Evolutionary conservation across 2,797 vertebrate species (phyloP).

Genomic region (Hyperoplus lanceolatus): DNA sequence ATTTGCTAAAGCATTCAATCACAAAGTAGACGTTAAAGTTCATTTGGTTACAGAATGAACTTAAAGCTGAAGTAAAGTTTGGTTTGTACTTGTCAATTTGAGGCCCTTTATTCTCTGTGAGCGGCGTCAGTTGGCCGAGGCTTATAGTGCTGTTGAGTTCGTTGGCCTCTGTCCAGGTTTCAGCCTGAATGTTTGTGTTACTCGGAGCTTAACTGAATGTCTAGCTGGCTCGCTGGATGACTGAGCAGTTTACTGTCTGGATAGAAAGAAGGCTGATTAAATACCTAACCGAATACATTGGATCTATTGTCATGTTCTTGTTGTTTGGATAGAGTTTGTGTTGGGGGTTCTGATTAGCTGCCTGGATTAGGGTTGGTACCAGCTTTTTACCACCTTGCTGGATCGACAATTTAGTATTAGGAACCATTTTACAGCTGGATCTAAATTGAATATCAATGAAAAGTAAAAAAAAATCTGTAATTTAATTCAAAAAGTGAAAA

Average conservation of each 20-base stretch:
- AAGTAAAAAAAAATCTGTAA: no score
- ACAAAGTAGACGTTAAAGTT: neutral
- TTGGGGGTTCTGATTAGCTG: constrained; percentile 12
- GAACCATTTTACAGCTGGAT: neutral
- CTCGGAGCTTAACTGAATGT: constrained; percentile 25
- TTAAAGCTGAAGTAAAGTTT: constrained; percentile 1
- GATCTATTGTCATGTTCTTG: constrained; percentile 15
- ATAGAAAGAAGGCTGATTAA: constrained; percentile 24
- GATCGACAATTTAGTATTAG: neutral
- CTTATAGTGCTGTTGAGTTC: constrained; percentile 17
- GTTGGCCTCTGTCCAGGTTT: constrained; percentile 51
- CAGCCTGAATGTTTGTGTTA: constrained; percentile 42
- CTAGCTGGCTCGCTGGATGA: constrained; percentile 15
- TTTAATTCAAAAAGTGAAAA: no score
- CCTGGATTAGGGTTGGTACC: neutral
- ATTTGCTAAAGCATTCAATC: neutral
- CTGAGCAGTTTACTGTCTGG: constrained; percentile 19
- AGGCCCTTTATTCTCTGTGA: constrained; percentile 12
- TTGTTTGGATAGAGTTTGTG: constrained; percentile 1
- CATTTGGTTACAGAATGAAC: constrained; percentile 2
- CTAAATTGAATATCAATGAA: no score
- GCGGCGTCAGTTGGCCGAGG: constrained; percentile 4
- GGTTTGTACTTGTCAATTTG: constrained; percentile 23
- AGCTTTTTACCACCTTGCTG: neutral
- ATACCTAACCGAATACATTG: constrained; percentile 15